A percentile compares a stretch with the other conserved stretches of the same genome.
These are phyloP conservation scores for Apis dorsata DNA, from an alignment of 1,140 invertebrate species.

Conservation along the genomic window DNA sequence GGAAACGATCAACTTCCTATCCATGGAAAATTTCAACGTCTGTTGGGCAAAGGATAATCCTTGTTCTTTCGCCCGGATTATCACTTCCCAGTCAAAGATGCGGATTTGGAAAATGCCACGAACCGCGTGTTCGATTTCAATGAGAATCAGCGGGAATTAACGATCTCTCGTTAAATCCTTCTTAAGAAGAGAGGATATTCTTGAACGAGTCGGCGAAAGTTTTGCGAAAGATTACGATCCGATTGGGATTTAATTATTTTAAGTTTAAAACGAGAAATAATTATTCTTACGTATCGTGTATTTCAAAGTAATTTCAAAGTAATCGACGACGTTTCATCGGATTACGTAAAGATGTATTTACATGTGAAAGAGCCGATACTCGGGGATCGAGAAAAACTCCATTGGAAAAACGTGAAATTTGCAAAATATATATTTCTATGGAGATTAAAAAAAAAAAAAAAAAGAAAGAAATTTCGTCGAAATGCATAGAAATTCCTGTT, in stretches of 20 bases:
- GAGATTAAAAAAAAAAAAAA: neutral
- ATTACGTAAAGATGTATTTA: neutral
- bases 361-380: neutral
- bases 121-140: neutral
- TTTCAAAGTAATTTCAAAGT: no score
- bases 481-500: neutral
- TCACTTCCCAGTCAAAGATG: neutral
- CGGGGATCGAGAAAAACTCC: neutral
- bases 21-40: neutral
- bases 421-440: slow-evolving; percentile 5
- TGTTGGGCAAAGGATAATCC: neutral
- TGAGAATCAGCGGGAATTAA: no score
- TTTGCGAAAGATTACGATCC: no score
- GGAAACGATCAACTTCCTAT: slow-evolving; percentile 11
- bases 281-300: no score
- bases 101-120: neutral
- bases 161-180: no score
- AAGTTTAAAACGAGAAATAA: no score
- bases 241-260: no score
- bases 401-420: neutral
- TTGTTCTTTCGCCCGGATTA: neutral
- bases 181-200: no score
- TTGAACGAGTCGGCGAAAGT: no score
- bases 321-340: no score
- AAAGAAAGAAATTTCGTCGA: neutral